These are phyloP conservation scores for Plumapathes pennacea DNA, from an alignment of 92 coral and sea anemone genomes.

Conservation along the genomic window DNA sequence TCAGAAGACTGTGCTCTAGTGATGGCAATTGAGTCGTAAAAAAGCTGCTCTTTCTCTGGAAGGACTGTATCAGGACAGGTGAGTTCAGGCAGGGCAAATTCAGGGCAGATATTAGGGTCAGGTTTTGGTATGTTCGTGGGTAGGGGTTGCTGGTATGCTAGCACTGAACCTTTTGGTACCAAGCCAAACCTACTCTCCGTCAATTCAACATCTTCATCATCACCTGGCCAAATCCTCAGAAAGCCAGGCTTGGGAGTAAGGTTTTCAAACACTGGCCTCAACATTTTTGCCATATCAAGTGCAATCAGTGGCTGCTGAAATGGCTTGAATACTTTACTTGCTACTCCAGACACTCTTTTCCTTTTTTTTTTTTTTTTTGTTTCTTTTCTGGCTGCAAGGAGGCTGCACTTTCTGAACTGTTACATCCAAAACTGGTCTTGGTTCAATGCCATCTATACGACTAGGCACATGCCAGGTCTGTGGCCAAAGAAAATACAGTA, in stretches of 20 bases:
- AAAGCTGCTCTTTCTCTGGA: slow-evolving; percentile 20
- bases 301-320: slow-evolving; percentile 11
- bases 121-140: slow-evolving; percentile 2
- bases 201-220: slow-evolving; percentile 32
- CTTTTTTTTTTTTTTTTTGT: slow-evolving; percentile 17
- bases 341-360: too few relatives aligned
- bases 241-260: slow-evolving; percentile 30
- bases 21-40: slow-evolving; percentile 7
- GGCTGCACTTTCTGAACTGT: slow-evolving; percentile 27
- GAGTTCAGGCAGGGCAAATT: slow-evolving; percentile 16
- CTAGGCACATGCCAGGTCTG: slow-evolving; percentile 37
- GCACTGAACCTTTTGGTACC: slow-evolving; percentile 49
- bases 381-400: slow-evolving; percentile 21
- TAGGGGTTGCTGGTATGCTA: slow-evolving; percentile 33
- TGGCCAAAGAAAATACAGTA: too few relatives aligned
- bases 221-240: slow-evolving; percentile 34
- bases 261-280: slow-evolving; percentile 20
- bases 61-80: slow-evolving; percentile 25
- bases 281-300: not conserved
- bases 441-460: slow-evolving; percentile 17
- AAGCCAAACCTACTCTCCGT: slow-evolving; percentile 21
- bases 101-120: slow-evolving; percentile 1
- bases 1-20: slow-evolving; percentile 4
- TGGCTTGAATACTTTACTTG: too few relatives aligned
- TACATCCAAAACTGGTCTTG: slow-evolving; percentile 40